Evolutionary conservation across 2,888 invertebrate genomes (phyloP).

Genomic region (Ephialtes manifestator): DNA sequence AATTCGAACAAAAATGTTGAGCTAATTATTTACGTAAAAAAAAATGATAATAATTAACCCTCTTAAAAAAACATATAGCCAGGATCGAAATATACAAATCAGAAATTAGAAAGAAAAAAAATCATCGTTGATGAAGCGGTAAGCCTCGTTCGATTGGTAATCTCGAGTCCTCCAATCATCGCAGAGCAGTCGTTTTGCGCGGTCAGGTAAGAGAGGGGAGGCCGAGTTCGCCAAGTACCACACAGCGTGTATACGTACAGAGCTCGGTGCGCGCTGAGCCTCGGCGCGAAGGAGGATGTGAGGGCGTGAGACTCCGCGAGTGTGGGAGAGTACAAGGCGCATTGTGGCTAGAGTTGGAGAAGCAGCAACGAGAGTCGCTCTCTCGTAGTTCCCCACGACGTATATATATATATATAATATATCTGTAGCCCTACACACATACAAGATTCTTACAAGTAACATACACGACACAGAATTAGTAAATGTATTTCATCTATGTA

Average conservation of each 20-base stretch:
- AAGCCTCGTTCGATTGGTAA: not conserved
- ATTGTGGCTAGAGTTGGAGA: slow-evolving; percentile 71
- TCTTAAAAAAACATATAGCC: no score
- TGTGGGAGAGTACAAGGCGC: slow-evolving; percentile 86
- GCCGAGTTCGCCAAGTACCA: not conserved
- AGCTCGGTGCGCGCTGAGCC: slow-evolving; percentile 62
- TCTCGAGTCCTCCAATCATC: not conserved
- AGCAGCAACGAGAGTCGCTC: slow-evolving; percentile 64
- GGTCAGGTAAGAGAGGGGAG: slow-evolving; percentile 6
- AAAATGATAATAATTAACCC: no score
- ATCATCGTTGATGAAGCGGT: not conserved
- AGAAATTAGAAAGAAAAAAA: not conserved
- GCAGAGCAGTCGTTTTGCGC: not conserved
- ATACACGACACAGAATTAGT: not conserved
- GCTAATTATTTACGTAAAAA: no score
- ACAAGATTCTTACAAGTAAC: not conserved
- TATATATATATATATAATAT: slow-evolving; percentile 12
- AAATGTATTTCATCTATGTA: slow-evolving; percentile 29
- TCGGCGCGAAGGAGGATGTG: slow-evolving; percentile 83
- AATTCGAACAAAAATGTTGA: no score
- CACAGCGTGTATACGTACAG: slow-evolving; percentile 20
- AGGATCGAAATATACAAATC: not conserved
- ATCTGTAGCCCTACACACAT: not conserved
- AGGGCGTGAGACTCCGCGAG: slow-evolving; percentile 86
- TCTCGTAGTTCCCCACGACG: slow-evolving; percentile 29